Base-by-base conservation (phyloP, 64 coral and sea anemone genomes). In the Acropora tenuis region DNA sequence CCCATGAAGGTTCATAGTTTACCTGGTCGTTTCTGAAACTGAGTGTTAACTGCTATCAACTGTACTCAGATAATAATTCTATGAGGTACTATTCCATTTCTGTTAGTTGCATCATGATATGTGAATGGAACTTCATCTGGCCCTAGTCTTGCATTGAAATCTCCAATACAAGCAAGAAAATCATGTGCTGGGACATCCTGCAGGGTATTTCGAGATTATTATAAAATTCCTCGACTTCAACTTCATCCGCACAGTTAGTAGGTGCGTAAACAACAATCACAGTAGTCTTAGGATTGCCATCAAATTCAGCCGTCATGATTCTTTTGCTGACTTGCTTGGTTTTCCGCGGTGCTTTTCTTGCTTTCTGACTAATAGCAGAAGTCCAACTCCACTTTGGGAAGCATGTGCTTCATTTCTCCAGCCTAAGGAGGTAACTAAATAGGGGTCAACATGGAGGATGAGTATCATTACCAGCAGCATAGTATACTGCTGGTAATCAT, bases 61-160 rank as follows among this genome's bases (percentile, higher is more conserved):
- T 47, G 45, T 88, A 50, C 48, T 88, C 86, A 3, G 41, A 47
- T 74, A 88, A 49, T 55, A 55, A 53, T 75, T 88, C 88, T 17
- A 79, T 12, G 49, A 90, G 76, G 76, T 65, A 65, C 77, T 79
- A n/a, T 68, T 61, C 88, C 88, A 90, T 90, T 90, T 47, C 79
- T 41, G 20, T 91, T 91, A n/a, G 89, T 74, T 74, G 0, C n/a
- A 52, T 59, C 67, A 46, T 91, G 67, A 60, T 55, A 91, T 83
- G 89, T 30, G 71, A 82, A 83, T 57, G 20, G 48, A 55, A 58
- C 89, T 12, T 83, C 79, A 68, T 74, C 79, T 19, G 69, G 78
- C 10, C 89, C 89, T 55, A 90, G 65, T 72, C 89, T 81, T 74
- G 78, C 89, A 76, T 82, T 91, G 15, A 83, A 52, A 83, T 91